Conservation (phyloP, 2,113 vertebrate species). For the Pollimyrus isidori region DNA sequence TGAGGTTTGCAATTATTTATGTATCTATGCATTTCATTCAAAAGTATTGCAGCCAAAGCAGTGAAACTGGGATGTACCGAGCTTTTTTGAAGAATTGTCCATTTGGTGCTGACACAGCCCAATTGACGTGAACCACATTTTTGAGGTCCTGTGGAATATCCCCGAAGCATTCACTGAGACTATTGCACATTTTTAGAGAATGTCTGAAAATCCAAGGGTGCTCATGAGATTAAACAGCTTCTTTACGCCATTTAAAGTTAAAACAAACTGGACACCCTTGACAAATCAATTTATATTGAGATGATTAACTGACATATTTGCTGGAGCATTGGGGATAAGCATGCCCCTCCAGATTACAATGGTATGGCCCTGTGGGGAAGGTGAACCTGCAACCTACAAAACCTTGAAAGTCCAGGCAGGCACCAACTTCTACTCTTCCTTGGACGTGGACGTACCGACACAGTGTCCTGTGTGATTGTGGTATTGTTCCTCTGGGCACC, state of each 20-base stretch:
- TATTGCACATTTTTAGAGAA: not conserved
- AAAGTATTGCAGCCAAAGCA: not conserved
- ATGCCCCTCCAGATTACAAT: not conserved
- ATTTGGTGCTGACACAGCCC: not conserved
- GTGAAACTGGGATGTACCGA: not conserved
- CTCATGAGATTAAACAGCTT: not conserved
- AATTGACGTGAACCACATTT: not conserved
- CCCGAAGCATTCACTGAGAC: not conserved
- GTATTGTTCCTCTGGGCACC: conserved; percentile 66
- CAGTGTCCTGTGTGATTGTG: conserved; percentile 65
- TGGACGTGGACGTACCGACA: conserved; percentile 56
- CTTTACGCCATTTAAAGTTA: not conserved
- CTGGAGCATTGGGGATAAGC: not conserved
- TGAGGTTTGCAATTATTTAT: not conserved
- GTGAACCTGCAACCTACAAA: not conserved
- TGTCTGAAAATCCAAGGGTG: not conserved
- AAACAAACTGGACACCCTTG: not conserved
- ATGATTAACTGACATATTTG: not conserved
- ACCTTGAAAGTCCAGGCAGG: not conserved
- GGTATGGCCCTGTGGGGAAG: not conserved
- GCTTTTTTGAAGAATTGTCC: not conserved
- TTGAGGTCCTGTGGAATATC: not conserved
- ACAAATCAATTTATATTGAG: not conserved
- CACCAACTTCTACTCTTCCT: not conserved
- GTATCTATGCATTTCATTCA: not conserved